phyloP scores from a whole-genome alignment of 1,140 invertebrate species.

The Archivesica marissinica region DNA sequence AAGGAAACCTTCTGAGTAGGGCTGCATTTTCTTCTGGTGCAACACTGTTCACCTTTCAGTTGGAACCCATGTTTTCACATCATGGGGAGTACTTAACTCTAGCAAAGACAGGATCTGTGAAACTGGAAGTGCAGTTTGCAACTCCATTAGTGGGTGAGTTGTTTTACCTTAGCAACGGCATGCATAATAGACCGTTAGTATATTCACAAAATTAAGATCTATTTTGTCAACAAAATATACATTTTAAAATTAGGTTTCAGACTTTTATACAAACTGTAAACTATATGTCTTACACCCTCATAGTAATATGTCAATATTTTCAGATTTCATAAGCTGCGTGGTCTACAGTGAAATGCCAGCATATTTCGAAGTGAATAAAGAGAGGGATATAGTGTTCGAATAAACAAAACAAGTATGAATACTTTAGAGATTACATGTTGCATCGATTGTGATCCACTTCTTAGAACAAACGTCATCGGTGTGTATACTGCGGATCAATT shows the following conservation, averaged over 20 bases:
- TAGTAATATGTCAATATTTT: too few species aligned
- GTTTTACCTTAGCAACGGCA: not conserved
- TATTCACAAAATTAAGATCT: not conserved
- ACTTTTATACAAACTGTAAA: not conserved
- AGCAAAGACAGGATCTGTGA: slow-evolving; percentile 19
- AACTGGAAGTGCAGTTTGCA: slow-evolving; percentile 42
- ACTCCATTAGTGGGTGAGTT: slow-evolving; percentile 2
- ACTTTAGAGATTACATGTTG: too few species aligned
- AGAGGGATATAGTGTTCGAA: too few species aligned
- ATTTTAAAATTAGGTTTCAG: not conserved
- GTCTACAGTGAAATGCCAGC: too few species aligned
- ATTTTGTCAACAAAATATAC: slow-evolving; percentile 32
- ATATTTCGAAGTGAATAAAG: too few species aligned
- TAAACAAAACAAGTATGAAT: too few species aligned
- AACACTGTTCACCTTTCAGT: slow-evolving; percentile 40
- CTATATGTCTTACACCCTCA: too few species aligned
- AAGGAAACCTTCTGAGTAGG: slow-evolving; percentile 31
- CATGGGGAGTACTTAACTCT: slow-evolving; percentile 20
- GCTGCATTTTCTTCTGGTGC: slow-evolving; percentile 27
- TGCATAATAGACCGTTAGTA: not conserved
- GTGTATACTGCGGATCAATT: too few species aligned
- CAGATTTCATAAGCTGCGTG: too few species aligned
- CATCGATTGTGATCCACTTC: too few species aligned
- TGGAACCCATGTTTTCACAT: slow-evolving; percentile 58
- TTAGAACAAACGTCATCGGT: too few species aligned